Conservation (phyloP, 2,888 invertebrate genomes). For the Dioctria rufipes region DNA sequence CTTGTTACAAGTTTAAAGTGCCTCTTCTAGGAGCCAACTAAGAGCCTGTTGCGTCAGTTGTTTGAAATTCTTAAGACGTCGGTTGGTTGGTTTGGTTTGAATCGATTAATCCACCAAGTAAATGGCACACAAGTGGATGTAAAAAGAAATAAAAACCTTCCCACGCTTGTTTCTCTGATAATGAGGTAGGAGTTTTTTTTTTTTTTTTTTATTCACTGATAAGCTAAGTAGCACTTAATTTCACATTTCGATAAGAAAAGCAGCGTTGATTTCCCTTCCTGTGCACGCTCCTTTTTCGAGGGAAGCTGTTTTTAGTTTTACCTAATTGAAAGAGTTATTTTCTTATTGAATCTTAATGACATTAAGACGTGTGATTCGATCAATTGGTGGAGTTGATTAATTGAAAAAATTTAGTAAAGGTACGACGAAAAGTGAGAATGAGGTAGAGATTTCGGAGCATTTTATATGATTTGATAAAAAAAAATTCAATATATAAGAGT, state of each 20-base stretch:
- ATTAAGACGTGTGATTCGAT: too few species aligned
- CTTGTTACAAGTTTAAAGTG: constrained; percentile 48
- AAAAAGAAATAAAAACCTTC: background rate
- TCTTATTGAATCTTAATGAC: too few species aligned
- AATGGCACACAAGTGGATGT: constrained; percentile 19
- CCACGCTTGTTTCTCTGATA: constrained; percentile 1
- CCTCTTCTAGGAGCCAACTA: constrained; percentile 12
- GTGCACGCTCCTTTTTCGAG: constrained; percentile 5
- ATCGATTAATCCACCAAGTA: constrained; percentile 41
- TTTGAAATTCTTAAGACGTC: constrained; percentile 30
- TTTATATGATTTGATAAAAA: too few species aligned
- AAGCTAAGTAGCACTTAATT: constrained; percentile 47
- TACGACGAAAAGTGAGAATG: too few species aligned
- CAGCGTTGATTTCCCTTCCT: background rate
- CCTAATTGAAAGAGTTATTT: background rate
- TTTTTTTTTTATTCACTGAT: constrained; percentile 15
- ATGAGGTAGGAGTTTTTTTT: constrained; percentile 1
- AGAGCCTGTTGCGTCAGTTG: constrained; percentile 43
- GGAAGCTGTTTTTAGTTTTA: background rate
- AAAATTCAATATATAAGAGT: too few species aligned
- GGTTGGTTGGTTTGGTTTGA: background rate
- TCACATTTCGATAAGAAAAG: constrained; percentile 46
- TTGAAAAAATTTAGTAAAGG: too few species aligned
- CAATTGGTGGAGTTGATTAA: too few species aligned
- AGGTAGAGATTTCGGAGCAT: too few species aligned